Conservation (phyloP, 2,797 vertebrate genomes). For the Aviceda leuphotes region DNA sequence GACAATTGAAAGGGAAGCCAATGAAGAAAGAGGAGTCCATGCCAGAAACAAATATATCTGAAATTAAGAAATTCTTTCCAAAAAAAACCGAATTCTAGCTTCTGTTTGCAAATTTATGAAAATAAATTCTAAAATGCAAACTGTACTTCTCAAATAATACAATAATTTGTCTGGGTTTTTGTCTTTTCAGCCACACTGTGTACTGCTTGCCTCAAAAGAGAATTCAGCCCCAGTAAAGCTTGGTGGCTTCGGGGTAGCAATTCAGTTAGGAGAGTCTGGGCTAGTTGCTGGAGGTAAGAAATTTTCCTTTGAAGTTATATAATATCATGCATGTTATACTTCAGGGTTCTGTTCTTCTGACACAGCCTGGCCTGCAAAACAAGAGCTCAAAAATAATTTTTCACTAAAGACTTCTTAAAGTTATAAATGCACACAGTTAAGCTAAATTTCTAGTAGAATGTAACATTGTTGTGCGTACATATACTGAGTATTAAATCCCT, state of each 20-base stretch:
- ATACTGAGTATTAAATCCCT: background rate
- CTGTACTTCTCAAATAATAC: background rate
- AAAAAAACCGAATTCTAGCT: background rate
- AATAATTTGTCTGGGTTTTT: slow-evolving; percentile 41
- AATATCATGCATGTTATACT: background rate
- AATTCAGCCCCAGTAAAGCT: slow-evolving; percentile 97
- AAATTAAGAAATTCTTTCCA: background rate
- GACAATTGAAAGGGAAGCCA: background rate
- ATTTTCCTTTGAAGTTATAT: slow-evolving; percentile 1
- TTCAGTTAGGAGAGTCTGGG: slow-evolving; percentile 96
- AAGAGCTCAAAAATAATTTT: background rate
- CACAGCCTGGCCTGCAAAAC: background rate
- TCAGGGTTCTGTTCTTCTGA: background rate
- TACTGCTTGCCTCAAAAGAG: slow-evolving; percentile 96
- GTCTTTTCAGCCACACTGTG: slow-evolving; percentile 91
- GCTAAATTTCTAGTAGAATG: background rate
- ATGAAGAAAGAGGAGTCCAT: background rate
- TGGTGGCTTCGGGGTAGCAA: slow-evolving; percentile 96
- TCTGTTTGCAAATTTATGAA: background rate
- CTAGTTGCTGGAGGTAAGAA: slow-evolving; percentile 96
- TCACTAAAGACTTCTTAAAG: background rate
- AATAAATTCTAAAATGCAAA: background rate
- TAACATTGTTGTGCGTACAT: background rate
- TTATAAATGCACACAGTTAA: background rate
- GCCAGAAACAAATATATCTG: background rate